Percentiles rank a stretch among this genome's conserved stretches.
Evolutionary conservation across 2,113 vertebrate genomes (phyloP).

Genomic region (Centrocercus urophasianus): DNA sequence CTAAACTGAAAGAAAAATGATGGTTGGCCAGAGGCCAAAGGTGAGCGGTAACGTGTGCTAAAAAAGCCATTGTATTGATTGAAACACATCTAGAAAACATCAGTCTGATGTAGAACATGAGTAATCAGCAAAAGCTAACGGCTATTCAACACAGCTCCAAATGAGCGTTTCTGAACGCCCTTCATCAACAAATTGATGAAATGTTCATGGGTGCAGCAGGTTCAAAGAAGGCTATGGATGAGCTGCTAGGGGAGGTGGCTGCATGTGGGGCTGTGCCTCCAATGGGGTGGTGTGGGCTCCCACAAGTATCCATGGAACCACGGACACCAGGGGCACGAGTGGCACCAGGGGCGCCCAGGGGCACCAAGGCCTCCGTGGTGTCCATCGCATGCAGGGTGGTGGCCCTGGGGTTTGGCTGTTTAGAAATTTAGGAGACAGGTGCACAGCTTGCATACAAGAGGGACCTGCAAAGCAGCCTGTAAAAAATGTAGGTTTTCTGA

Average conservation of each 20-base stretch:
- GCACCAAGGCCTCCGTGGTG: neutral
- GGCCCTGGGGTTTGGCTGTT: neutral
- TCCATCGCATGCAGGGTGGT: accelerated
- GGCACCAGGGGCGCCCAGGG: too few relatives aligned
- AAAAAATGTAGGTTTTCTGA: neutral
- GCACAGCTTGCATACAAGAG: neutral
- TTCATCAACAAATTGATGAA: conserved; percentile 54
- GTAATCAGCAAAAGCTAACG: conserved; percentile 45
- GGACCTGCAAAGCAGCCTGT: neutral
- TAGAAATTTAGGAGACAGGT: neutral
- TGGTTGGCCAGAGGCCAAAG: conserved; percentile 50
- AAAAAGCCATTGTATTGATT: conserved; percentile 62
- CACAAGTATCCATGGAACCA: neutral
- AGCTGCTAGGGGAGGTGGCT: neutral
- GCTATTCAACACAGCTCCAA: conserved; percentile 7
- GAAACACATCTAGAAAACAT: conserved; percentile 57
- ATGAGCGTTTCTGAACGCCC: conserved; percentile 24
- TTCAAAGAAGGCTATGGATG: neutral
- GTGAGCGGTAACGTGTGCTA: neutral
- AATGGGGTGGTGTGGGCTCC: neutral
- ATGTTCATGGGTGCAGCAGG: neutral
- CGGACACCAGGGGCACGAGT: too few relatives aligned
- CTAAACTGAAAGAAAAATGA: neutral
- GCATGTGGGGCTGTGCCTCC: neutral
- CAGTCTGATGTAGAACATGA: conserved; percentile 58